phyloP scores from a whole-genome alignment of 2,797 vertebrate genomes.

The Lacerta viridis region DNA sequence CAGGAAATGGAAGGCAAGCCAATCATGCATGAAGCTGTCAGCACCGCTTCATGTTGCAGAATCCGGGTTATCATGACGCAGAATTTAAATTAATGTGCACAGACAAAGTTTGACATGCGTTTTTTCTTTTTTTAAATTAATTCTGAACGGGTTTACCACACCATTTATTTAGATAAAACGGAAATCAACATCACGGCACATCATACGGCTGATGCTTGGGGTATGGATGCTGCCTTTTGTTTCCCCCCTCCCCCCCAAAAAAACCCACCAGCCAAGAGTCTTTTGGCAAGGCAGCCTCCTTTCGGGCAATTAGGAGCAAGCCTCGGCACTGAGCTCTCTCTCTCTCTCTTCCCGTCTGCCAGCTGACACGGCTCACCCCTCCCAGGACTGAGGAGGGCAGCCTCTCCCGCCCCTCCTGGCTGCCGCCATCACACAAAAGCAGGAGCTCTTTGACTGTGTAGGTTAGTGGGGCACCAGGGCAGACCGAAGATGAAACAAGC shows the following conservation, averaged over 20 bases:
- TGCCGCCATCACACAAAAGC: neutral
- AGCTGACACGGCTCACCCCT: neutral
- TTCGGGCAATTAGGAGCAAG: constrained; percentile 39
- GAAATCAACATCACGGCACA: no score
- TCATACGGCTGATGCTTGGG: neutral
- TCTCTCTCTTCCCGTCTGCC: constrained; percentile 32
- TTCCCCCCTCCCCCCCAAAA: neutral
- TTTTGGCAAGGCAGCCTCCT: constrained; percentile 70
- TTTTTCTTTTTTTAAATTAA: no score
- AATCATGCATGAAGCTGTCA: neutral
- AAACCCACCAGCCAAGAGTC: constrained; percentile 58
- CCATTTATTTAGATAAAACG: no score
- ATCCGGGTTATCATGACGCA: neutral
- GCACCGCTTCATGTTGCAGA: neutral
- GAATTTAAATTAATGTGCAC: neutral
- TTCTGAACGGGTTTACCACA: no score
- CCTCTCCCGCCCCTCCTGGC: neutral
- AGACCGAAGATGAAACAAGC: neutral
- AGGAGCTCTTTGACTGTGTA: neutral
- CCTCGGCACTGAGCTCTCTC: neutral
- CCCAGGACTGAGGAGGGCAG: constrained; percentile 22
- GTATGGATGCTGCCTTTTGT: constrained; percentile 36
- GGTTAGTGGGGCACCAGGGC: constrained; percentile 72
- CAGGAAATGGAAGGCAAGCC: neutral
- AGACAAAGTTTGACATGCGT: neutral